Percentiles rank a stretch among this genome's conserved stretches.
Evolutionary conservation across 2,797 vertebrate genomes (phyloP).

Genomic region (Discoglossus pictus): DNA sequence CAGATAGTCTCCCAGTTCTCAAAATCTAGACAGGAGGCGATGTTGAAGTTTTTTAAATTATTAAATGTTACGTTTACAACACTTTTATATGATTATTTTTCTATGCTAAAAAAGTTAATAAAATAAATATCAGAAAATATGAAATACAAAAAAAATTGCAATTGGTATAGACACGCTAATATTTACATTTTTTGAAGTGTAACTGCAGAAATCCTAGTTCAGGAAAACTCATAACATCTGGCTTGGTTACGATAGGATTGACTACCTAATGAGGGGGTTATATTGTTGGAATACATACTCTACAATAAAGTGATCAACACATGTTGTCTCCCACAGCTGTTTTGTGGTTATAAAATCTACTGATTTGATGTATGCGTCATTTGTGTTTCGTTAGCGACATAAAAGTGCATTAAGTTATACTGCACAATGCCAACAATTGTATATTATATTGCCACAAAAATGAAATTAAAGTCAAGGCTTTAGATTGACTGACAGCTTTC

Average conservation of each 20-base stretch:
- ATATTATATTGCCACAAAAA: conserved; percentile 14
- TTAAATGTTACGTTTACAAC: too few relatives aligned
- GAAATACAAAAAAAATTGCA: background rate
- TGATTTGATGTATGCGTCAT: conserved; percentile 5
- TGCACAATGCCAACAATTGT: background rate
- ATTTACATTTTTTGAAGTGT: conserved; percentile 6
- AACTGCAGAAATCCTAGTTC: background rate
- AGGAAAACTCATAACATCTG: conserved; percentile 23
- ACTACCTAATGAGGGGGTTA: conserved; percentile 20
- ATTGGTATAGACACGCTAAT: background rate
- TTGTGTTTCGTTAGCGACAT: conserved; percentile 1
- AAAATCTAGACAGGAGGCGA: too few relatives aligned
- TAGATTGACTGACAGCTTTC: conserved; percentile 4
- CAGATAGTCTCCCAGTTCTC: too few relatives aligned
- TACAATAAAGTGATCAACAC: conserved; percentile 13
- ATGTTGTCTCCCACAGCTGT: conserved; percentile 12
- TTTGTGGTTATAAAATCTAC: conserved; percentile 15
- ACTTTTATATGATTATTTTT: too few relatives aligned
- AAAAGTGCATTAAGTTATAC: conserved; percentile 19
- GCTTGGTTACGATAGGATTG: conserved; percentile 5
- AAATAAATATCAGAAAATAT: too few relatives aligned
- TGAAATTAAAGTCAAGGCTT: conserved; percentile 7
- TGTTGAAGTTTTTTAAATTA: too few relatives aligned
- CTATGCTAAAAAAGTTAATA: too few relatives aligned
- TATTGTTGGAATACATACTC: conserved; percentile 3